A percentile compares a stretch with the other conserved stretches of the same genome.
Evolutionary conservation across 2,888 invertebrate species (phyloP).

Genomic region (Eucera pruinosa): DNA sequence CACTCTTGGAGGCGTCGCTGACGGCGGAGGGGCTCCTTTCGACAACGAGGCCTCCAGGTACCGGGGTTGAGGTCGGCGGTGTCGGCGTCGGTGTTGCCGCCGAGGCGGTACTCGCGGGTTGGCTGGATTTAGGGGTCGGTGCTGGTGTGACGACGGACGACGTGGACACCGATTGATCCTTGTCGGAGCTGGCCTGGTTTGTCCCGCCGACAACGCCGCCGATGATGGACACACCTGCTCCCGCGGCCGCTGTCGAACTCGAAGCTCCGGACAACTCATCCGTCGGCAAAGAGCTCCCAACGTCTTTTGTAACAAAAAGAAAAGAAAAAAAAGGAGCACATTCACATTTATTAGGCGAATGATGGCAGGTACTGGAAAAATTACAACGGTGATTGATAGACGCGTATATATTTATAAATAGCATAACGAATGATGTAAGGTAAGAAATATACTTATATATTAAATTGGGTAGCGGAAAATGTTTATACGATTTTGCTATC

Average conservation of each 20-base stretch:
- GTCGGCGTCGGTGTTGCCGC: conserved; percentile 72
- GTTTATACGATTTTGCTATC: no score
- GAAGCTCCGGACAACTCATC: conserved; percentile 83
- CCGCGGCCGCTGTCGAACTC: conserved; percentile 80
- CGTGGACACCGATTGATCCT: conserved; percentile 78
- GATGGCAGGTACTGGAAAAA: no score
- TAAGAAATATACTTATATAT: no score
- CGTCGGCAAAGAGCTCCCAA: conserved; percentile 81
- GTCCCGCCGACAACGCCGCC: conserved; percentile 75
- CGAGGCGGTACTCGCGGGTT: conserved; percentile 77
- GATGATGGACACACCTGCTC: conserved; percentile 79
- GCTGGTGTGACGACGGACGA: conserved; percentile 70
- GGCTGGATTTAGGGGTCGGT: conserved; percentile 68
- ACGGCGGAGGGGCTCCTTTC: conserved; percentile 87
- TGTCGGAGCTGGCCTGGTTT: conserved; percentile 76
- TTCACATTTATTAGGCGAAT: no score
- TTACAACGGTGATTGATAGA: no score
- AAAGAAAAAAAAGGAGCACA: not conserved
- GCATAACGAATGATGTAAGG: no score
- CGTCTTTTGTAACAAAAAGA: conserved; percentile 62
- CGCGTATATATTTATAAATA: no score
- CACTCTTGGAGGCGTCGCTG: conserved; percentile 88
- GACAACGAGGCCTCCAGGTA: conserved; percentile 75
- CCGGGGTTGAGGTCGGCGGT: conserved; percentile 78
- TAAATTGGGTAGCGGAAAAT: no score